Evolutionary conservation across 2,797 vertebrate species (phyloP), one percentile per base, ranked within the genome.

Genomic region (Amphiprion clarkii): DNA sequence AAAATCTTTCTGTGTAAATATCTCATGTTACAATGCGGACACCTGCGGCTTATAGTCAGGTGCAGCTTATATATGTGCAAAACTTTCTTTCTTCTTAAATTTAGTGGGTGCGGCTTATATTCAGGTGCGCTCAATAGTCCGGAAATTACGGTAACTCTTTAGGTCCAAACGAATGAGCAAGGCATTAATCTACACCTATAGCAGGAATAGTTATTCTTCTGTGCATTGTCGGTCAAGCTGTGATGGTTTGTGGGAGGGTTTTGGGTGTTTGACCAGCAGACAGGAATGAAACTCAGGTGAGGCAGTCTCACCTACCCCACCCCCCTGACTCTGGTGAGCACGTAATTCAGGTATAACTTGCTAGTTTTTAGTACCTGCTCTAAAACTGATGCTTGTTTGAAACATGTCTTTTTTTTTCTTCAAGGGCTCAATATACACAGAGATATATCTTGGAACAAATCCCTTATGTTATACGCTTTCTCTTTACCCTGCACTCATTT

Each of bases 311-410:
- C 23, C 8, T 16, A 17, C 33, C 36, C 5, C 29, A 11, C 6
- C 48, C 6, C 48, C 9, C 17, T 7, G 48, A 29, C 61, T 21
- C 21, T 44, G 23, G 33, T 55, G 12, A 69, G 73, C 51, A 21
- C 64, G 79, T 61, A 48, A 74, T 74, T 82, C 79, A 74, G 71
- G 80, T 71, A 57, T 33, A 53, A 69, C 64, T 27, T 61, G 77
- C 49, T 79, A 31, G 54, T 49, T 63, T 33, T 39, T 48, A 29
- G 1, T 44, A 48, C 51, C 31, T 1, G 6, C 40, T 19, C 39
- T 27, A n/a, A 46, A 65, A 33, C 48, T 9, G n/a, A 58, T 21
- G 3, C 31, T 39, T 60, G n/a, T 69, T 74, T 7, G 23, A 74
- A 36, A 57, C 21, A 57, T 13, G 0, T 42, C 13, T 44, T 44